Base-by-base conservation (phyloP, 2,113 vertebrate genomes). In the Stigmatopora nigra region DNA sequence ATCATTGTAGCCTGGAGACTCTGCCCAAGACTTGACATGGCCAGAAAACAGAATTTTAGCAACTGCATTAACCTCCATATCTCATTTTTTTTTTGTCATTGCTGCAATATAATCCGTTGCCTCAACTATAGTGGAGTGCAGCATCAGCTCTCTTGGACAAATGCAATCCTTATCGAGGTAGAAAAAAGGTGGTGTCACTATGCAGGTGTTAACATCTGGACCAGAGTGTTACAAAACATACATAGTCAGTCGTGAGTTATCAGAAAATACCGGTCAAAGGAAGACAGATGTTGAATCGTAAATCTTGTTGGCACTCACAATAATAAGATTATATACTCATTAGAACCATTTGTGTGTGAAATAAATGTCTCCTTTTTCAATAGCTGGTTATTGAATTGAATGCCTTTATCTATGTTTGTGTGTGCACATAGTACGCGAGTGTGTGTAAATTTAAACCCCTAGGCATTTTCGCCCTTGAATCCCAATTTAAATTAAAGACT, bases 391-490 rank as follows among this genome's bases (percentile, higher is more conserved):
- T 41, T 10, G 6, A 41, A 31, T 31, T 31, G 25, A 31, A 31
- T 31, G 7, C 38, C 38, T 8, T 41, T 10, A 10, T 41, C 7
- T 41, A 10, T 41, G 38, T 41, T 7, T 41, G 38, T 41, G 38
- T 41, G 6, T 41, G 38, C 38, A 10, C 9, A 41, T 41, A 41
- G 25, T 31, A 31, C 6, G 38, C 9, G 38, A 8, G 38, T 41
- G 38, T 41, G 7, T 41, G 38, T 41, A 41, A 41, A 41, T 41
- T 19, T 3, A 53, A 25, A 53, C 51, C 4, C 19, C 20, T 8
- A 6, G 8, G 48, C 17, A 19, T n/a, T 51, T 17, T 56, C 59
- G 82, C 73, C 82, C 82, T 86, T 82, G 83, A 67, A 8, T 78
- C 64, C 74, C 72, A 73, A 87, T 71, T 77, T 73, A 75, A 60